These are phyloP conservation scores for Eulemur rubriventer DNA, from an alignment of 2,797 vertebrate species.

Conservation along the genomic window DNA sequence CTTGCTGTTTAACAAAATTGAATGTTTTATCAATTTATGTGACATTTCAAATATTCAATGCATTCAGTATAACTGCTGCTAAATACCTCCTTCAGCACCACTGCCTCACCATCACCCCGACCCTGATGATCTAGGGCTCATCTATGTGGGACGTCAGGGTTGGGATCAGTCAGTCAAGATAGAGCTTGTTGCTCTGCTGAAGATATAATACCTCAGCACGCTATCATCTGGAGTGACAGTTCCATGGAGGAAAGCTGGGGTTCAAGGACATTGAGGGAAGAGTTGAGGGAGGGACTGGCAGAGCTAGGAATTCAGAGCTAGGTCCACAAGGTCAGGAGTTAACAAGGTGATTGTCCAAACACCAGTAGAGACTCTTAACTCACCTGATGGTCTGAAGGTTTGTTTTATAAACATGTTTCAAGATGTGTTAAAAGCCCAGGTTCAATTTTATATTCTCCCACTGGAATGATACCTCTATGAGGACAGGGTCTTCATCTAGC, in stretches of 20 bases:
- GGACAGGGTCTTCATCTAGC: background rate
- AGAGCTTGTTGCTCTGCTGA: background rate
- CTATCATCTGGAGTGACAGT: background rate
- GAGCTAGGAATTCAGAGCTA: background rate
- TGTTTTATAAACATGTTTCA: background rate
- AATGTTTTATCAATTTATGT: background rate
- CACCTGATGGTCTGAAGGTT: background rate
- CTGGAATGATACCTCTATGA: background rate
- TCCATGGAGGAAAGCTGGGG: background rate
- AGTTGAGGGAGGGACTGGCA: background rate
- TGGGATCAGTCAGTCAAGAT: background rate
- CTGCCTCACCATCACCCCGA: background rate
- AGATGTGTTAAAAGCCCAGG: background rate
- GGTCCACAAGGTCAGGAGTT: background rate
- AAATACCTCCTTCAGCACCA: background rate
- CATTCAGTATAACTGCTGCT: background rate
- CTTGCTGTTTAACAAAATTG: background rate
- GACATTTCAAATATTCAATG: background rate
- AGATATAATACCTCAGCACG: background rate
- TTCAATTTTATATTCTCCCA: background rate
- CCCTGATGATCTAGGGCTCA: background rate
- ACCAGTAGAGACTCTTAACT: background rate
- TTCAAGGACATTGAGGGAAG: background rate
- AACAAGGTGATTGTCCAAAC: background rate
- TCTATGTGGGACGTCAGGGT: background rate